Percentiles rank a stretch among this genome's conserved stretches.
Evolutionary conservation across 2,797 vertebrate species (phyloP).

Genomic region (Arnoldichthys spilopterus): DNA sequence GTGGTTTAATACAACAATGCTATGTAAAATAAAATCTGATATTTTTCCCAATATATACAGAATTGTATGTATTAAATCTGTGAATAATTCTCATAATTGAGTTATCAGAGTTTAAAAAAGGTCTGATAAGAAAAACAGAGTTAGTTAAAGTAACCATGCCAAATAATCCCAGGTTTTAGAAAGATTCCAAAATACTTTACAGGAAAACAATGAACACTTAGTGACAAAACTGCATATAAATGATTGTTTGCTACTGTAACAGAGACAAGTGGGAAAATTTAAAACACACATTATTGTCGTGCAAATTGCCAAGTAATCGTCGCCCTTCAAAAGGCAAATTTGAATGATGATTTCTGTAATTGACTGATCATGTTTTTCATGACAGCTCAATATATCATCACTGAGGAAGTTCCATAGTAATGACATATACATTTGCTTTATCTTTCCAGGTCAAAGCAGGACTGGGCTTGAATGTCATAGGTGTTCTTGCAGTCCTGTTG

Average conservation of each 20-base stretch:
- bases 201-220: background rate
- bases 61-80: too few species aligned
- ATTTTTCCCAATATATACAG: too few species aligned
- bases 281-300: background rate
- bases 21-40: too few species aligned
- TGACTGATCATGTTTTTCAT: background rate
- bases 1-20: too few species aligned
- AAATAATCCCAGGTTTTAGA: background rate
- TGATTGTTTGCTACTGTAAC: background rate
- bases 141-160: too few species aligned
- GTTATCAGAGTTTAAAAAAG: too few species aligned
- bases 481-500: slow-evolving; percentile 84
- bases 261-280: background rate
- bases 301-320: too few species aligned
- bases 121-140: too few species aligned
- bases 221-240: background rate
- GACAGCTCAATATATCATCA: background rate
- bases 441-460: slow-evolving; percentile 89
- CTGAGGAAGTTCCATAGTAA: background rate
- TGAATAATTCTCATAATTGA: too few species aligned
- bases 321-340: background rate
- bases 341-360: background rate
- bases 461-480: slow-evolving; percentile 87
- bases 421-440: background rate
- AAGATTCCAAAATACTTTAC: background rate